Base-by-base conservation (phyloP, 2,797 vertebrate genomes). In the Otolemur crassicaudatus region DNA sequence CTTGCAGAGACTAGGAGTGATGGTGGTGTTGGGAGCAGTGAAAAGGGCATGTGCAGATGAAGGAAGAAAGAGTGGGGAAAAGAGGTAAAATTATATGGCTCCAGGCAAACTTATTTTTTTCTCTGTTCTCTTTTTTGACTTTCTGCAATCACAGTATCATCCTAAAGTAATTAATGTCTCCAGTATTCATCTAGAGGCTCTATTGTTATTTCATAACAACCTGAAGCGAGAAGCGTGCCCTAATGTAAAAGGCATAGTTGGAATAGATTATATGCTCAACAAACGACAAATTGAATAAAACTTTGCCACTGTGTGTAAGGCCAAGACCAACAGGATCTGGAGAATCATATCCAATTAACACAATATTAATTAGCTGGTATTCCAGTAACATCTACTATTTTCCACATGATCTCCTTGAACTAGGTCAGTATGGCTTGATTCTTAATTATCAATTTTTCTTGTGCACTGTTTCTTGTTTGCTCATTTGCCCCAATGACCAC, bases 211-310 rank as follows among this genome's bases (percentile, higher is more conserved):
- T 83, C 25, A 80, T 31, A 34, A 61, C 4, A 11, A 89, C 17
- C 53, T 85, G 70, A 81, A 69, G 10, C 49, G 31, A 84, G 43
- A 93, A 94, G 10, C 13, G 81, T 34, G 5, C 5, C 60, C 0
- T 58, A n/a, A 75, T 60, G 40, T 43, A 82, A 92, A 94, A 49
- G 58, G 37, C 5, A 63, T 81, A 27, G 11, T 7, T 49, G 5
- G 12, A 76, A 31, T 34, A 65, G 27, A 87, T 73, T 77, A 82
- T 67, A 60, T 77, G 12, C 25, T 82, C 73, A 94, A 61, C 2
- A 87, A 84, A 80, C 72, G 90, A 94, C 23, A 34, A 49, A 69
- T 87, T 43, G 19, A 91, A 81, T 73, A 69, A 63, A 34, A 53
- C 40, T 89, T 56, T 43, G 43, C 34, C 20, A n/a, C 20, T 70